These are phyloP conservation scores for Periplaneta americana DNA, from an alignment of 1,140 invertebrate genomes.

Conservation along the genomic window DNA sequence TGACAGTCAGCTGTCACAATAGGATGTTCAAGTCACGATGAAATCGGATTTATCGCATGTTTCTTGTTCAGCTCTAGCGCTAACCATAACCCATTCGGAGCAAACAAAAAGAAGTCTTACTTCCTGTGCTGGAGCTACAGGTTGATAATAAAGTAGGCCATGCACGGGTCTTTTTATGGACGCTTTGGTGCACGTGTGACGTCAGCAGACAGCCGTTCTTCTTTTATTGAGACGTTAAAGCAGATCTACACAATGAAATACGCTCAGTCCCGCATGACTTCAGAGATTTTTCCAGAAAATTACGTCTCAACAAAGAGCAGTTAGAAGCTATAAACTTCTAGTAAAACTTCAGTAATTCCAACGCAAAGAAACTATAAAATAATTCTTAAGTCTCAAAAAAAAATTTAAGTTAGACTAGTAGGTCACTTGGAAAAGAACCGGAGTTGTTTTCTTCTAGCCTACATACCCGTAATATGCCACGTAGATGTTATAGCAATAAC, in stretches of 20 bases:
- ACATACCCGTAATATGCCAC: too few relatives aligned
- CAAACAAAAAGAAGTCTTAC: too few relatives aligned
- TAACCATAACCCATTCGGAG: too few relatives aligned
- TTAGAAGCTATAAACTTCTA: neutral
- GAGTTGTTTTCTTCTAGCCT: too few relatives aligned
- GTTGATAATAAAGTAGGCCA: neutral
- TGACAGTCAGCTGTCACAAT: neutral
- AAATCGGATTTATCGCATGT: neutral
- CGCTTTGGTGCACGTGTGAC: neutral
- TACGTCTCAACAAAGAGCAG: neutral
- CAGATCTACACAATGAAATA: neutral
- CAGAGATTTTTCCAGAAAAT: neutral
- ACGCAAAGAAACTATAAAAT: neutral
- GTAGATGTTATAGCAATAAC: too few relatives aligned
- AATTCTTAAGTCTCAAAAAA: too few relatives aligned
- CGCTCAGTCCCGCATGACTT: too few relatives aligned
- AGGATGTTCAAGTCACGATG: neutral
- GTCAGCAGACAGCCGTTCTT: neutral
- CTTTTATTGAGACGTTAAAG: neutral
- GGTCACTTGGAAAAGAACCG: too few relatives aligned
- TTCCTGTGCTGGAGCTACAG: neutral
- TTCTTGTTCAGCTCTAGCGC: too few relatives aligned
- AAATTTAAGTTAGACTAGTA: too few relatives aligned
- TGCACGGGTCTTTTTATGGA: neutral
- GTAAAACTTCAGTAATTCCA: neutral